Percentiles rank a stretch among this genome's conserved stretches.
These are phyloP conservation scores for Phyllopteryx taeniolatus DNA, from an alignment of 2,113 vertebrate species.

Conservation along the genomic window DNA sequence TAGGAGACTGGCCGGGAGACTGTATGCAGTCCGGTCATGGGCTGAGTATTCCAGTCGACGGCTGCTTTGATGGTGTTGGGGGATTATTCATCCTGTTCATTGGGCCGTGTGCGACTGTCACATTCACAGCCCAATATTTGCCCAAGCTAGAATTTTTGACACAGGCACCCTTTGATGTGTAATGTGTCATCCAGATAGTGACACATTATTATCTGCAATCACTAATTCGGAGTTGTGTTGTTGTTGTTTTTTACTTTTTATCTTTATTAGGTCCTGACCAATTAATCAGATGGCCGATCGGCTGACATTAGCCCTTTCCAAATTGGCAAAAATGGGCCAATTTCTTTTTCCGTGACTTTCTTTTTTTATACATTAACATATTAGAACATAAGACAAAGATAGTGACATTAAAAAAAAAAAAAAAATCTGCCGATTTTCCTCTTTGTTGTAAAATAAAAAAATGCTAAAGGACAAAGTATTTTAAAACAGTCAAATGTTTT, in stretches of 20 bases:
- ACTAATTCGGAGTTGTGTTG: neutral
- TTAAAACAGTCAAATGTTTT: too few relatives aligned
- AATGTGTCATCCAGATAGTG: constrained; percentile 26
- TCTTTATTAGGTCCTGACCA: too few relatives aligned
- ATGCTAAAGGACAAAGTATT: too few relatives aligned
- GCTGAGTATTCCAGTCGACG: constrained; percentile 57
- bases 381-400: too few relatives aligned
- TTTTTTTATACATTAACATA: neutral
- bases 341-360: too few relatives aligned
- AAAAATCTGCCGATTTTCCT: too few relatives aligned
- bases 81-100: constrained; percentile 67
- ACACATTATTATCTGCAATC: neutral
- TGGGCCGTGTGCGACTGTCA: constrained; percentile 51
- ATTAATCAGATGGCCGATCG: too few relatives aligned
- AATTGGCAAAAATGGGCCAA: too few relatives aligned
- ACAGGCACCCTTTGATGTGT: constrained; percentile 48
- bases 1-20: constrained; percentile 49
- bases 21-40: constrained; percentile 59
- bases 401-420: too few relatives aligned
- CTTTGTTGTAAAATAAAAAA: too few relatives aligned
- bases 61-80: constrained; percentile 69
- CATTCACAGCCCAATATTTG: constrained; percentile 42
- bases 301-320: too few relatives aligned
- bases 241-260: too few relatives aligned
- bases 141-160: constrained; percentile 22